Evolutionary conservation across 2,888 invertebrate species (phyloP), one percentile per base, ranked within the genome.

Genomic region (Noctua janthina): DNA sequence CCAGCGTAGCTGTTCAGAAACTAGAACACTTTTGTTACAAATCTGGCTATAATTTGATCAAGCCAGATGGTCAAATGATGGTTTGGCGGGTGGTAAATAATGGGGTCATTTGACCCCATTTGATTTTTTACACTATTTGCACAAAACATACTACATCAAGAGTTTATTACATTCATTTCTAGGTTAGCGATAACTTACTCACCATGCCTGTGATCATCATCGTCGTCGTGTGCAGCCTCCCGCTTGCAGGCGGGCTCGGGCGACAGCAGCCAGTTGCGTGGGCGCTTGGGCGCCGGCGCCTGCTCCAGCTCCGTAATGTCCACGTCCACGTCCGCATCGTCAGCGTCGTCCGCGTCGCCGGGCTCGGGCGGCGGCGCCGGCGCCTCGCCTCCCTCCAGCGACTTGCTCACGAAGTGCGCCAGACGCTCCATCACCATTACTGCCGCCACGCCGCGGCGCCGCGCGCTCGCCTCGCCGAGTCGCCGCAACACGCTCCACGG

Each of bases 341-440:
- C 95, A 0, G 93, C 91, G 78, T 95, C 95, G 71, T 95, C 96
- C 11, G 91, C 88, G 93, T 97, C 93, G 93, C 97, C 93, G 81
- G 96, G 97, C 95, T 93, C 96, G 74, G 96, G 95, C 85, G 96
- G 96, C 82, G 96, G 95, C 90, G 96, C 95, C 76, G 96, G 96
- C 80, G 95, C 95, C 90, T 96, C 96, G 94, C 97, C 93, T 89
- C 97, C 97, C 93, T 98, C 98, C 95, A 99, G 98, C 85, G 98
- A 98, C 96, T 98, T 98, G 92, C 98, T 98, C 93, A 99, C 99
- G 97, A 99, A 99, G 97, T 98, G 98, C 93, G 99, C 98, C 95
- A 99, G 97, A 97, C 99, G 98, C 97, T 99, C 99, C 99, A 99
- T 99, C 95, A 96, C 96, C 97, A 97, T 96, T 95, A 96, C 96